Base-by-base conservation (phyloP, 2,797 vertebrate genomes). In the Lutra lutra region DNA sequence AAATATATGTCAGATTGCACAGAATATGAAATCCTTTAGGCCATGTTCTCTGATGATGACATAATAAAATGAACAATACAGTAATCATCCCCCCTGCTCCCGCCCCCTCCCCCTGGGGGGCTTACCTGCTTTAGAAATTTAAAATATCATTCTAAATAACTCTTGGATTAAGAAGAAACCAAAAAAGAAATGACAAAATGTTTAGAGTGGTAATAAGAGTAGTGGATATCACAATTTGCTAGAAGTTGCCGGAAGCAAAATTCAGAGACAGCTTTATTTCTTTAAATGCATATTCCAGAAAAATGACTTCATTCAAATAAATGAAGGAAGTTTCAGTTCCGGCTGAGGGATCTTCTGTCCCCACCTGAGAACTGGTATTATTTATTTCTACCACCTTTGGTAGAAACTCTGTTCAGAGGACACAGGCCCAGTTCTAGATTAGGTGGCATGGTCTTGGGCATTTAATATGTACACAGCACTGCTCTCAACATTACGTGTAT, bases 141-240 rank as follows among this genome's bases (percentile, higher is more conserved):
- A 54, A 40, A 66, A 58, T 7, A 66, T 32, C 23, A 73, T 93
- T 92, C 48, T 56, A 84, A 84, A 43, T 89, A 93, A 79, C 58
- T n/a, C 43, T 60, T 68, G 40, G 48, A 46, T 79, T 82, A 73
- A 86, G 56, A 85, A 85, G 80, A 73, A 66, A 54, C 43, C 40
- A 62, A 84, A 95, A 58, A 27, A 25, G 46, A 86, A 94, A 79
- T 51, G 35, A n/a, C 54, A 72, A 10, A 51, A 73, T 75, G 51
- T 86, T 58, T 80, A 79, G 46, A 93, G 83, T 29, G 35, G 21
- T 40, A 58, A 29, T 11, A 20, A 92, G 35, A 79, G 62, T 32
- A 54, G 32, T 64, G 27, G 73, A 29, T 51, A 35, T 25, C 51
- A 72, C 40, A 46, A 66, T 40, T 25, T 64, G 32, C 17, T 91